Evolutionary conservation across 2,888 invertebrate species (phyloP).

Genomic region (Pollenia angustigena): DNA sequence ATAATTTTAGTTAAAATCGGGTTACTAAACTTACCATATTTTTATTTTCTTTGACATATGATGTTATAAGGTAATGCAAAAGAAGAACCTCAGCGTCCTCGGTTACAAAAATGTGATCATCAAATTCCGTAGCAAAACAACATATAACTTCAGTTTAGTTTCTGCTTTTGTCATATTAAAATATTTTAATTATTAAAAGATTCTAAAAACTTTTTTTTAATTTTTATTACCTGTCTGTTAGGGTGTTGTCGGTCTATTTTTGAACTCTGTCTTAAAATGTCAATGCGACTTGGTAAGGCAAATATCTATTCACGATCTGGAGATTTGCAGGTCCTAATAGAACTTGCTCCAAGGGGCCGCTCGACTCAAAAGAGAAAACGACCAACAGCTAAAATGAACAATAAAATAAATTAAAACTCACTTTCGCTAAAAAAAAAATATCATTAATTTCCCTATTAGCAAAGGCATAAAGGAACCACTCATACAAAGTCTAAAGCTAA

Average conservation of each 20-base stretch:
- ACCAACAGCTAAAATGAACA: constrained; percentile 89
- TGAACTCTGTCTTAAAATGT: constrained; percentile 96
- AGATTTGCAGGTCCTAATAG: constrained; percentile 86
- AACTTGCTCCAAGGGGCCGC: constrained; percentile 85
- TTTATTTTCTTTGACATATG: constrained; percentile 97
- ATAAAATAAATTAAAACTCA: not conserved
- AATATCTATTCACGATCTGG: constrained; percentile 97
- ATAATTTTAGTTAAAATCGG: not conserved
- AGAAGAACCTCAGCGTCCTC: constrained; percentile 96
- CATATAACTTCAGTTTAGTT: constrained; percentile 94
- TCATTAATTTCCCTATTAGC: constrained; percentile 97
- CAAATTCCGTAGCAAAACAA: constrained; percentile 99
- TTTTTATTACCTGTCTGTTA: constrained; percentile 86
- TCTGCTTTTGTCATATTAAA: constrained; percentile 83
- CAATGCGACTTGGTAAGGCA: constrained; percentile 95
- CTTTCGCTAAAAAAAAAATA: constrained; percentile 81
- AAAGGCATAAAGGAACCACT: constrained; percentile 99
- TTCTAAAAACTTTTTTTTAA: not conserved
- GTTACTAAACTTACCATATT: constrained; percentile 87
- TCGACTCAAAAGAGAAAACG: constrained; percentile 93
- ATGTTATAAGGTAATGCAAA: constrained; percentile 97
- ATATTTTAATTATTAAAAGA: not conserved
- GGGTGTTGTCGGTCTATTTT: constrained; percentile 90
- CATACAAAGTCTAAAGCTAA: constrained; percentile 96
- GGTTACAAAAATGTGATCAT: constrained; percentile 98